A percentile compares a stretch with the other conserved stretches of the same genome.
Conservation (phyloP, 1,140 invertebrate genomes). For the Calycopis cecrops region DNA sequence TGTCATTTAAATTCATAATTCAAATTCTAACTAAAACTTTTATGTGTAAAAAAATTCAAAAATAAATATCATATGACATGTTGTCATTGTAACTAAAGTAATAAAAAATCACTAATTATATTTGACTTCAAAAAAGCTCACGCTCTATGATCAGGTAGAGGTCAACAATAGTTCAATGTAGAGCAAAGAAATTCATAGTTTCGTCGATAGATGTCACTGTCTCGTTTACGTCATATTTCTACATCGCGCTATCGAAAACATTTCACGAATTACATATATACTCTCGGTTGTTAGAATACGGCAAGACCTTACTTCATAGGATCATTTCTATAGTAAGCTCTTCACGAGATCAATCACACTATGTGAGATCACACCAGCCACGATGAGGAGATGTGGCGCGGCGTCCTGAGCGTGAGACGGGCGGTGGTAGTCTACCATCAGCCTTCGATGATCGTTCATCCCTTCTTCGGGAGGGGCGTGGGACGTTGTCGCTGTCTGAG, state of each 20-base stretch:
- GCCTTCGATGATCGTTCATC: slow-evolving; percentile 6
- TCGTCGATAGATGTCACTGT: not conserved
- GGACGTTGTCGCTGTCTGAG: slow-evolving; percentile 10
- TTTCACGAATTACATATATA: not conserved
- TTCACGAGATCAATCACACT: slow-evolving; percentile 6
- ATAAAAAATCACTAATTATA: too few relatives aligned
- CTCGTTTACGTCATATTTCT: not conserved
- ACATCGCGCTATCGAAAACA: slow-evolving; percentile 7
- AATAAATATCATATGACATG: too few relatives aligned
- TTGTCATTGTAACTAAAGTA: too few relatives aligned
- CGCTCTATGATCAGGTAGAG: too few relatives aligned
- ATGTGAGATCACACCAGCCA: slow-evolving; percentile 14
- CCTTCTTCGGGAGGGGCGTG: not conserved
- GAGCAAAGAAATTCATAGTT: not conserved
- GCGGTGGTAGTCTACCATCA: slow-evolving; percentile 3
- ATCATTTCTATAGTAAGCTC: slow-evolving; percentile 11
- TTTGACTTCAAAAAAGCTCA: too few relatives aligned
- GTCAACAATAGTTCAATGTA: too few relatives aligned
- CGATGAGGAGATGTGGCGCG: slow-evolving; percentile 14
- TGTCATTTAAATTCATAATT: too few relatives aligned
- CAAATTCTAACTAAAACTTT: too few relatives aligned
- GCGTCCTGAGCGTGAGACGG: slow-evolving; percentile 17
- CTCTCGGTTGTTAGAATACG: not conserved
- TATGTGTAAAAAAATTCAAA: too few relatives aligned
- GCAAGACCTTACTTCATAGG: slow-evolving; percentile 10